phyloP scores from a whole-genome alignment of 1,140 invertebrate species.

The Penaeus chinensis region DNA sequence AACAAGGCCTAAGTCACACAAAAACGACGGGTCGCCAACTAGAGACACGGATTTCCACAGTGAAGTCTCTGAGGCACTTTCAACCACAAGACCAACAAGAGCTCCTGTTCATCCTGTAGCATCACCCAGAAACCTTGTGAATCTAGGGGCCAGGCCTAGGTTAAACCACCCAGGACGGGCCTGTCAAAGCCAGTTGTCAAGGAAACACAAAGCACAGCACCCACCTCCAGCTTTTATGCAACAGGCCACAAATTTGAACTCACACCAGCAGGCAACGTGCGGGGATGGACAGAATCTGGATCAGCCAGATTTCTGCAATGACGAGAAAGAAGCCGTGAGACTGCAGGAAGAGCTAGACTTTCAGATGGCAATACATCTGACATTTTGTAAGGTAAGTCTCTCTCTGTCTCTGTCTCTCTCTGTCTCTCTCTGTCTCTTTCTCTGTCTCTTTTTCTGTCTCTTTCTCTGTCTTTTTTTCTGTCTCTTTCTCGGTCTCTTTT shows the following conservation, averaged over 20 bases:
- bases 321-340: neutral
- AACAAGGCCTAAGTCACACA: no score
- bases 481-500: neutral
- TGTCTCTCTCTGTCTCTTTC: neutral
- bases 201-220: no score
- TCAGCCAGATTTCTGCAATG: neutral
- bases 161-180: no score
- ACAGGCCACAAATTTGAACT: neutral
- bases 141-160: no score
- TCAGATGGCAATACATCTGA: constrained; percentile 50
- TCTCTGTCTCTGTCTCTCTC: constrained; percentile 13
- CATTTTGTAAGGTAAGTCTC: constrained; percentile 44
- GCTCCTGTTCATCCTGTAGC: no score
- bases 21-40: no score
- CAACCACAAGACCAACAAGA: no score
- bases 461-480: neutral
- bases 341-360: constrained; percentile 51
- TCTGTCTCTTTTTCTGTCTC: neutral
- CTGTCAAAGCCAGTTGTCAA: no score
- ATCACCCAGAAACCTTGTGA: no score
- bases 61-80: no score
- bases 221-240: no score
- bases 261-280: neutral
- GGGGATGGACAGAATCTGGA: neutral
- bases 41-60: no score